phyloP scores from a whole-genome alignment of 2,888 invertebrate genomes.

The Lobophora halterata region DNA sequence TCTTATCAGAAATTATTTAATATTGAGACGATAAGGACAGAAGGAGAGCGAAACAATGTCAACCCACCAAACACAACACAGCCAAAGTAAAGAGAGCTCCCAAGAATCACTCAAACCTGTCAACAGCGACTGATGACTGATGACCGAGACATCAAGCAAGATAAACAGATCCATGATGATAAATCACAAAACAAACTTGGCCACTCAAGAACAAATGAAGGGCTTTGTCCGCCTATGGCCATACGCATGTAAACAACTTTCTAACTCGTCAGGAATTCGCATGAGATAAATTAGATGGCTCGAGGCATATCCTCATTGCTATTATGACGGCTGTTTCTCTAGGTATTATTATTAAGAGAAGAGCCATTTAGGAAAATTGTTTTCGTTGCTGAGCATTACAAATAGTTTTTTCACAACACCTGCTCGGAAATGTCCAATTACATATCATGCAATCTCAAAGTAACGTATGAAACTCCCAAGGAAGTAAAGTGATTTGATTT shows the following conservation, averaged over 20 bases:
- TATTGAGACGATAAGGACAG: not conserved
- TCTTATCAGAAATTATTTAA: too few relatives aligned
- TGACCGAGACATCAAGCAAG: conserved; percentile 19
- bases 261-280: conserved; percentile 25
- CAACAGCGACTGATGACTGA: conserved; percentile 16
- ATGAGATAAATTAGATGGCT: conserved; percentile 20
- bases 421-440: too few relatives aligned
- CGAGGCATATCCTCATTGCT: conserved; percentile 8
- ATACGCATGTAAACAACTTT: conserved; percentile 30
- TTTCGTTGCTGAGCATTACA: too few relatives aligned
- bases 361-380: too few relatives aligned
- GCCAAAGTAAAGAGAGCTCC: conserved; percentile 4
- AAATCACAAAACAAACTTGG: conserved; percentile 21
- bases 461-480: too few relatives aligned
- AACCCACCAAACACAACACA: conserved; percentile 1
- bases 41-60: not conserved
- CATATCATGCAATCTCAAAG: too few relatives aligned
- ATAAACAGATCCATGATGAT: conserved; percentile 21
- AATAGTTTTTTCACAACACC: too few relatives aligned
- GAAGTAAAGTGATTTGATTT: too few relatives aligned
- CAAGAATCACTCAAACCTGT: conserved; percentile 5
- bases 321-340: too few relatives aligned
- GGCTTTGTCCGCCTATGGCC: conserved; percentile 29
- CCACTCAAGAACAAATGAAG: conserved; percentile 25
- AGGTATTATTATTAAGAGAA: conserved; percentile 4